phyloP scores from a whole-genome alignment of 2,113 vertebrate species.

The Sus scrofa region T2T-Sscrofa CM000824.6:125818501-125819000 shows the following conservation, averaged over 20 bases:
- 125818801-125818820: background rate
- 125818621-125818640: background rate
- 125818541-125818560: background rate
- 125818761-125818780: background rate
- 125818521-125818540: background rate
- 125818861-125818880: background rate
- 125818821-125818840: background rate
- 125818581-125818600: background rate
- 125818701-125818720: background rate
- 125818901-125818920: background rate
- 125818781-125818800: background rate
- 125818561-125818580: background rate
- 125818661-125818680: background rate
- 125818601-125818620: background rate
- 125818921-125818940: background rate
- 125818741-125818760: background rate
- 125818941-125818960: background rate
- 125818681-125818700: background rate
- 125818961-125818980: background rate
- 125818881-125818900: background rate
- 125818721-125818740: background rate
- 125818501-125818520: background rate
- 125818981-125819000: constrained; percentile 8
- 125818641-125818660: background rate
- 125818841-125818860: background rate